A percentile compares a stretch with the other conserved stretches of the same genome.
Conservation (phyloP, 2,888 invertebrate genomes). For the Eueremaeus valkanovi region DNA sequence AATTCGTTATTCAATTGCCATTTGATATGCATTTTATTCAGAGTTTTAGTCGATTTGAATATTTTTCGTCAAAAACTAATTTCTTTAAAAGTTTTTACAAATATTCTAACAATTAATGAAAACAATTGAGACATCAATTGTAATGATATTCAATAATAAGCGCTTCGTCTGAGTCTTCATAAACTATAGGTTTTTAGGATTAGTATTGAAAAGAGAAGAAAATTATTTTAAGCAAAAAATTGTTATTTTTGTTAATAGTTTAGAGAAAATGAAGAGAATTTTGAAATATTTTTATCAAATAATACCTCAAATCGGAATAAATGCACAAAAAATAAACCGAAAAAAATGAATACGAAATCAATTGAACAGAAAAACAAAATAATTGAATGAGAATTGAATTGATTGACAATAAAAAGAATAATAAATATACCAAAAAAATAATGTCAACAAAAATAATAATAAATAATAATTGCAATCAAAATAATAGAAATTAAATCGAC, state of each 20-base stretch:
- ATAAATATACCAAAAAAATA: background rate
- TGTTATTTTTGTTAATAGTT: background rate
- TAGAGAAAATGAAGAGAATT: background rate
- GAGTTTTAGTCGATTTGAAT: background rate
- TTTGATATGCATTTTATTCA: background rate
- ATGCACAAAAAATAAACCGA: background rate
- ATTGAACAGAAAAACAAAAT: too few relatives aligned
- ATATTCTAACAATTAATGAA: background rate
- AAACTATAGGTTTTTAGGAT: background rate
- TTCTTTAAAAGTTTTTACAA: background rate
- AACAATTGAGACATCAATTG: background rate
- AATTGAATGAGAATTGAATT: background rate
- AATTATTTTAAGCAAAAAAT: too few relatives aligned
- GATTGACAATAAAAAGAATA: background rate
- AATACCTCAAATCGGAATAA: background rate
- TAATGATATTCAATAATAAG: conserved; percentile 20
- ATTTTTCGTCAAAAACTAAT: background rate
- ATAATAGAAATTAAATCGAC: background rate
- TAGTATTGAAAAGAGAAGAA: too few relatives aligned
- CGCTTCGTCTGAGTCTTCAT: conserved; percentile 24
- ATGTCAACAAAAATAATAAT: background rate
- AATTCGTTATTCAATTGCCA: background rate
- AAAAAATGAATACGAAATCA: background rate
- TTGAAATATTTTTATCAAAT: background rate
- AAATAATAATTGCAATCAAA: background rate